phyloP scores from a whole-genome alignment of 1,140 invertebrate species.

The Lutraria rhynchaena region DNA sequence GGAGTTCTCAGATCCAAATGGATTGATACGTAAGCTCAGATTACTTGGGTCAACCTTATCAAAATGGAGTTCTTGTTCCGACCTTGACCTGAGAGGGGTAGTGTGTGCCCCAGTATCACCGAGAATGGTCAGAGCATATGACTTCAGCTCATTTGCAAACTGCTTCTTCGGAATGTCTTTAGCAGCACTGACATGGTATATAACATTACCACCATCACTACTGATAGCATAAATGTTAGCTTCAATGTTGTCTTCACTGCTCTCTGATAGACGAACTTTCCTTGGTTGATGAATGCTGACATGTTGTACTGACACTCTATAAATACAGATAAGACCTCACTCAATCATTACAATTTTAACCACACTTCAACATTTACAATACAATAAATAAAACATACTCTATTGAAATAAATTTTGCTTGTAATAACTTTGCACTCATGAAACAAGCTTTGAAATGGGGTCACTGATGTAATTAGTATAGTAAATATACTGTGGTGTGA shows the following conservation, averaged over 20 bases:
- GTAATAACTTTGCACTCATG: no score
- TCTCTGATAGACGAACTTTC: conserved; percentile 80
- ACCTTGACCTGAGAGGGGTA: conserved; percentile 65
- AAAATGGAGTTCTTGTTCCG: conserved; percentile 78
- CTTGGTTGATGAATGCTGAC: conserved; percentile 90
- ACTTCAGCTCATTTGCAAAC: conserved; percentile 73
- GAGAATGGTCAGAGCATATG: conserved; percentile 75
- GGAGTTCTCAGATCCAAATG: conserved; percentile 79
- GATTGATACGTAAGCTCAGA: conserved; percentile 80
- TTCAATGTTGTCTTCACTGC: conserved; percentile 78
- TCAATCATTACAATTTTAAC: no score
- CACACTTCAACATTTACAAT: no score
- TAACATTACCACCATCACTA: conserved; percentile 92
- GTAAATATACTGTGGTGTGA: no score
- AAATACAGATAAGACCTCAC: conserved; percentile 59
- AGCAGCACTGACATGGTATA: conserved; percentile 88
- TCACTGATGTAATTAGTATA: no score
- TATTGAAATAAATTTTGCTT: no score
- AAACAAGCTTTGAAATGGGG: no score
- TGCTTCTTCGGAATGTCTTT: conserved; percentile 69
- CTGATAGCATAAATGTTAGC: conserved; percentile 93
- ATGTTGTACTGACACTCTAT: conserved; percentile 90
- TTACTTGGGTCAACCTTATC: conserved; percentile 77
- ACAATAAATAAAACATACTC: no score
- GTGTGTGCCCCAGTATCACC: conserved; percentile 71